phyloP scores from a whole-genome alignment of 2,888 invertebrate species.

The Leptothorax acervorum region DNA sequence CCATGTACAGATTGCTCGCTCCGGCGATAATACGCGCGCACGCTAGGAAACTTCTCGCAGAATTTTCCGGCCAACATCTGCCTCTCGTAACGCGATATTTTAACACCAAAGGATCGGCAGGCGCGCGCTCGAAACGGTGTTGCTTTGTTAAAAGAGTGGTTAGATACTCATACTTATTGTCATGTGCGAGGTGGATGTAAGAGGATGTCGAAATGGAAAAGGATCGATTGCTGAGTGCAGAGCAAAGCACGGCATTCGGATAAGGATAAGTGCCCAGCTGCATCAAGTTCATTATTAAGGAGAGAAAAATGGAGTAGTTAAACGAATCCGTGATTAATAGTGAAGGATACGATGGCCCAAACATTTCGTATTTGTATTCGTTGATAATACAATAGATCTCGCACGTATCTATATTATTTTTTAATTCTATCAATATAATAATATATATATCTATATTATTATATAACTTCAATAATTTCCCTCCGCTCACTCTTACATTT shows the following conservation, averaged over 20 bases:
- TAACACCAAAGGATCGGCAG: constrained; percentile 43
- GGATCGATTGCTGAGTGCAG: constrained; percentile 58
- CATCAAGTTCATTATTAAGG: constrained; percentile 66
- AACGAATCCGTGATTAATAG: constrained; percentile 63
- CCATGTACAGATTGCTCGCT: constrained; percentile 47
- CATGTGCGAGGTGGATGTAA: constrained; percentile 34
- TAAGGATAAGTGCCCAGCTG: constrained; percentile 59
- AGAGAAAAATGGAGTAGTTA: constrained; percentile 62
- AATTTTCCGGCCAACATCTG: constrained; percentile 48
- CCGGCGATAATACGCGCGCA: constrained; percentile 29
- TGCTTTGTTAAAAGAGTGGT: constrained; percentile 39
- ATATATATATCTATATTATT: not conserved
- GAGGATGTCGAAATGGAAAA: constrained; percentile 69
- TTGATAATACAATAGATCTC: constrained; percentile 63
- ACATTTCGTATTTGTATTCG: not conserved
- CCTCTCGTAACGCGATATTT: constrained; percentile 57
- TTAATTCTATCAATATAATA: not conserved
- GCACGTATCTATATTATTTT: not conserved
- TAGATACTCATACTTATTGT: constrained; percentile 40
- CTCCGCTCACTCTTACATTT: not conserved
- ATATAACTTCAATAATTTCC: not conserved
- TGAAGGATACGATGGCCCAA: constrained; percentile 56
- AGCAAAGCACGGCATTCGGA: constrained; percentile 47
- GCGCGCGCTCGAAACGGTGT: constrained; percentile 29
- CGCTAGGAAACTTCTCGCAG: constrained; percentile 28